Conservation (phyloP, 2,888 invertebrate species). For the Abrostola tripartita region DNA sequence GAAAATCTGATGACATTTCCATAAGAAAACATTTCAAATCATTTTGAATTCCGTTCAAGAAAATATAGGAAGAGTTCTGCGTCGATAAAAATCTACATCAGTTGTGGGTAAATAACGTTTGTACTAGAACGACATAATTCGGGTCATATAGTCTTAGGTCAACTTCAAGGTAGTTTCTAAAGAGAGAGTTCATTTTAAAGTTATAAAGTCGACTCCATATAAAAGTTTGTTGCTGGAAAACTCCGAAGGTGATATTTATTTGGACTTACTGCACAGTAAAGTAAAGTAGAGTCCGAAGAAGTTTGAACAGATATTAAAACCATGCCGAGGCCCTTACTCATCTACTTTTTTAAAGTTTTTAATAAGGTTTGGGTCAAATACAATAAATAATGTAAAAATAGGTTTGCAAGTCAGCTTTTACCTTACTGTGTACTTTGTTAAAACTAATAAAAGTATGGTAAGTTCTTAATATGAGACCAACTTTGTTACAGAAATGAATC, state of each 20-base stretch:
- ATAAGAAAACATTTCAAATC: no score
- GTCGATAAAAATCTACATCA: no score
- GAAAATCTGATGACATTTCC: no score
- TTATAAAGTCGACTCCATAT: conserved; percentile 13
- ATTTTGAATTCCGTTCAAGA: no score
- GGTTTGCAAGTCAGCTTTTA: neutral
- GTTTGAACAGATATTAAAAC: conserved; percentile 20
- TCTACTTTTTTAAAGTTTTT: conserved; percentile 15
- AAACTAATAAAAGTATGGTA: neutral
- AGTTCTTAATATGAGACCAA: no score
- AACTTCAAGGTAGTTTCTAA: conserved; percentile 17
- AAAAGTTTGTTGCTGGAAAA: conserved; percentile 22
- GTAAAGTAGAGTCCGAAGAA: conserved; percentile 6
- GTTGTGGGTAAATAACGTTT: no score
- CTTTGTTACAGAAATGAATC: no score
- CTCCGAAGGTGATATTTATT: conserved; percentile 29
- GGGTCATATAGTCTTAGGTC: neutral
- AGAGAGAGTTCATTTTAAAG: conserved; percentile 12
- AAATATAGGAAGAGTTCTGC: no score
- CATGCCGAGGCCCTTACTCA: conserved; percentile 10
- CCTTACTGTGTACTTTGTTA: neutral
- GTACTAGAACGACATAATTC: no score
- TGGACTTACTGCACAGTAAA: conserved; percentile 11
- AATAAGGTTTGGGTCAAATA: conserved; percentile 15
- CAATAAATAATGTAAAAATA: conserved; percentile 13